Evolutionary conservation across 2,113 vertebrate species (phyloP).

Genomic region (Emberiza fucata): DNA sequence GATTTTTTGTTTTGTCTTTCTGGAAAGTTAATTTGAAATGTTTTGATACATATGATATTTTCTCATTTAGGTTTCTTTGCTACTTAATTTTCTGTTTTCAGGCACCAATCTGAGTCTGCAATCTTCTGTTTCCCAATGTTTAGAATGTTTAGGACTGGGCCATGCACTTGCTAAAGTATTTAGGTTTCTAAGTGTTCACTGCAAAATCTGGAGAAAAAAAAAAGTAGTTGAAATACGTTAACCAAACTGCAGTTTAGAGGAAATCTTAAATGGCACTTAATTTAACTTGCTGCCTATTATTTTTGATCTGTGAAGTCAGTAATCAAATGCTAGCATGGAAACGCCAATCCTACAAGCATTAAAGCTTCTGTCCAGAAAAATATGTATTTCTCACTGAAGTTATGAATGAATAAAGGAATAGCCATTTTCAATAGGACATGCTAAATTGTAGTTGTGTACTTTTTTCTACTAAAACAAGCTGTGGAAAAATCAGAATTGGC

Average conservation of each 20-base stretch:
- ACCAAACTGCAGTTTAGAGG: background rate
- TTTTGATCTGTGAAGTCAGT: background rate
- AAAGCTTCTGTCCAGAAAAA: background rate
- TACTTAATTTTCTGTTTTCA: background rate
- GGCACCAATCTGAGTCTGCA: background rate
- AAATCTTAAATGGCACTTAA: background rate
- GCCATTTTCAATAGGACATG: rapidly evolving
- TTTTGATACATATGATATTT: background rate
- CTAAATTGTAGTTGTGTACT: background rate
- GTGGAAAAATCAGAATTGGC: background rate
- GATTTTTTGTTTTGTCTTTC: background rate
- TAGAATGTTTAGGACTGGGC: background rate
- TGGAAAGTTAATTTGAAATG: background rate
- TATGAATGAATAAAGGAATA: background rate
- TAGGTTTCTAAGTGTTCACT: background rate
- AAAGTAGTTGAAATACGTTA: background rate
- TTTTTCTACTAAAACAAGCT: background rate
- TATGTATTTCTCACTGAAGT: background rate
- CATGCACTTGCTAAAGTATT: background rate
- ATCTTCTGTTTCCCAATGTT: background rate
- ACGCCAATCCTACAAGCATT: background rate
- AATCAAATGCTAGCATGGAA: background rate
- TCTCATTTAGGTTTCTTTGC: background rate
- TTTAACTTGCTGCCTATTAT: background rate
- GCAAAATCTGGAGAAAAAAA: background rate